Percentiles rank a stretch among this genome's conserved stretches.
Conservation (phyloP, 2,888 invertebrate genomes). For the Julus scandinavius region DNA sequence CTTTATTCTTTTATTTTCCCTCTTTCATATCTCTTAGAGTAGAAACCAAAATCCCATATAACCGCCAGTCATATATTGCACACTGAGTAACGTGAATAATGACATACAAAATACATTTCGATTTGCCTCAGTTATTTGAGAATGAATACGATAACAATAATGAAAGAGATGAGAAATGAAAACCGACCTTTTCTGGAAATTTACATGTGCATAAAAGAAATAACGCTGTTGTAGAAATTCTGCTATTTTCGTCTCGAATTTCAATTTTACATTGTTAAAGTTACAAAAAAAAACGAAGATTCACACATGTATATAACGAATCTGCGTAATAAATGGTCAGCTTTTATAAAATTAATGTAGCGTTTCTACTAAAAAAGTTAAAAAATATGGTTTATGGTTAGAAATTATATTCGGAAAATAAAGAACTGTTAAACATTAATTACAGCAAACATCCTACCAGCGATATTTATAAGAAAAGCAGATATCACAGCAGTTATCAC, state of each 20-base stretch:
- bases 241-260: not conserved
- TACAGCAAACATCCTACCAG: no score
- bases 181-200: not conserved
- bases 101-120: conserved; percentile 45
- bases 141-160: conserved; percentile 31
- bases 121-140: conserved; percentile 40
- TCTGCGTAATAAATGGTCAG: not conserved
- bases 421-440: no score
- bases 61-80: conserved; percentile 36
- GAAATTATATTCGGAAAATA: no score
- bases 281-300: not conserved
- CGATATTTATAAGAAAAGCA: no score
- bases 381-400: no score
- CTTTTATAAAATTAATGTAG: no score
- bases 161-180: not conserved
- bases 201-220: not conserved
- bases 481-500: no score
- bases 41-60: conserved; percentile 21
- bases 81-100: conserved; percentile 30
- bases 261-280: not conserved
- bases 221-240: not conserved
- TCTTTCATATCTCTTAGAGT: not conserved
- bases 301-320: not conserved
- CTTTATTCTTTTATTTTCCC: not conserved
- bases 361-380: no score